Evolutionary conservation across 92 coral and sea anemone species (phyloP), one percentile per base, ranked within the genome.

Genomic region (Porites evermanni): DNA sequence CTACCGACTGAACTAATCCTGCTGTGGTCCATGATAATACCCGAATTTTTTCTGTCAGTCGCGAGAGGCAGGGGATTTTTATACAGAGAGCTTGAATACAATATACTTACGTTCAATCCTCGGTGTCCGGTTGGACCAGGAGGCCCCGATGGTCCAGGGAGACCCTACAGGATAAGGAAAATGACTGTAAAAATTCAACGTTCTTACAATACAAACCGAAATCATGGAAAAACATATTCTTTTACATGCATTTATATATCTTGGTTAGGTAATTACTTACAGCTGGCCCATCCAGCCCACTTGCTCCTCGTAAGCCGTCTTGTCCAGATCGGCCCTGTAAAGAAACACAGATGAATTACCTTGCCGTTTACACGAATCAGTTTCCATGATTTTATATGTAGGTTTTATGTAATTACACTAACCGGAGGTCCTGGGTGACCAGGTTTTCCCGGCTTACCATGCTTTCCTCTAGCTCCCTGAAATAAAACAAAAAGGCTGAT

Each of bases 401-500:
- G 2, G 12, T 77, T n/a, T 11, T 58, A 2, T 24, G 24, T 10
- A 60, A 2, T 0, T 29, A 44, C 20, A 61, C 87, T 83, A 6
- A 83, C 87, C 87, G 79, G 79, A 6, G 23, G 14, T 44, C 87
- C 87, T 7, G 87, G 87, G 1, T 38, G 8, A 12, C 87, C 87
- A 1, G 87, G 87, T 72, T 72, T 83, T 8, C 87, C 87, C 8
- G 87, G 5, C 18, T 83, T 83, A 4, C 87, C 87, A 26, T 83
- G 23, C 1, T 18, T 1, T 60, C 87, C 87, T 73, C 87, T 61
- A 1, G 87, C 80, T 60, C 87, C 87, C 87, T 83, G 79, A 59
- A 83, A 47, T 29, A 60, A 26, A 47, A 64, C 81, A 64, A 78
- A 32, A 38, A 38, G 6, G 47, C 47, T 38, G 47, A 38, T 38